Evolutionary conservation across 2,113 vertebrate genomes (phyloP).

Genomic region (Chaetura pelagica): DNA sequence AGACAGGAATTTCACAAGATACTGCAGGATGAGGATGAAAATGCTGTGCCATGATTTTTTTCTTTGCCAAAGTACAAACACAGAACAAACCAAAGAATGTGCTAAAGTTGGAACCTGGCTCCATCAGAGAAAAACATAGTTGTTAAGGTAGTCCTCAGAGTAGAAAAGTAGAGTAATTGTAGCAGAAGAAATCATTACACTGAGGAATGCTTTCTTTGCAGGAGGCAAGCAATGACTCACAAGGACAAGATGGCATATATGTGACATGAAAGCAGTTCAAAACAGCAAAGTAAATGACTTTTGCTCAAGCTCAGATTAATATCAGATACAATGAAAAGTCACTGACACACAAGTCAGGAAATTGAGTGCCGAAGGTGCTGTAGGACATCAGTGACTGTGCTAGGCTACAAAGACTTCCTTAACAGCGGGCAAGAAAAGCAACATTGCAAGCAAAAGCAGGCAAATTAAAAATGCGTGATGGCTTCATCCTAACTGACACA

Average conservation of each 20-base stretch:
- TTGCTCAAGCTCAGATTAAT: neutral
- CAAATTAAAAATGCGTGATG: neutral
- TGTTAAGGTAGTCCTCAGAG: neutral
- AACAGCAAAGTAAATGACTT: slow-evolving; percentile 12
- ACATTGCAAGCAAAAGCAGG: neutral
- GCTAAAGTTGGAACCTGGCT: neutral
- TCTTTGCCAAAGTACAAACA: neutral
- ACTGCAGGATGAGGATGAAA: neutral
- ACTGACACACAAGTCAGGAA: neutral
- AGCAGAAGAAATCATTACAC: neutral
- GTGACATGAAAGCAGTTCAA: slow-evolving; percentile 25
- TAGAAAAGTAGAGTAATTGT: neutral
- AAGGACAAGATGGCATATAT: slow-evolving; percentile 13
- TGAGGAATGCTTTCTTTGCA: neutral
- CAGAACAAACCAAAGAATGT: neutral
- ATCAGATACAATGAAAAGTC: slow-evolving; percentile 3
- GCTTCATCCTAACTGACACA: neutral
- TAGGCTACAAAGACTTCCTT: neutral
- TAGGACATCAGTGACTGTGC: neutral
- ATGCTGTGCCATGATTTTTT: neutral
- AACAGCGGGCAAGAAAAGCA: neutral
- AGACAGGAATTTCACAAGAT: neutral
- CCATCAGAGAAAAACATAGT: neutral
- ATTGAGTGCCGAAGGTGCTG: neutral
- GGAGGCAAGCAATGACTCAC: neutral